These are phyloP conservation scores for Rousettus leschenaultii DNA, from an alignment of 2,113 vertebrate genomes.

Conservation along the genomic window DNA sequence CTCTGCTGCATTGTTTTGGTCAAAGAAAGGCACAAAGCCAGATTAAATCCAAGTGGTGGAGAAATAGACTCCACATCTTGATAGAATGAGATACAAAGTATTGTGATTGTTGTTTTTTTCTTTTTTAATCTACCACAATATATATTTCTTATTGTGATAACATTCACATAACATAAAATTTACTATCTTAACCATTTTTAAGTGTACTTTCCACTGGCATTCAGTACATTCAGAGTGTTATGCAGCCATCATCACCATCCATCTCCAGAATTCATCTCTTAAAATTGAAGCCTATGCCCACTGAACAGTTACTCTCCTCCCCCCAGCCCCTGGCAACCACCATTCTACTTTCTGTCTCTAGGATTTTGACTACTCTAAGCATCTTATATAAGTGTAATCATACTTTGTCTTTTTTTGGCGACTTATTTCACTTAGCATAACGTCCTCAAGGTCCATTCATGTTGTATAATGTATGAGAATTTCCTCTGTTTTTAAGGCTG, in stretches of 20 bases:
- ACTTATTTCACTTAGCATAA: not conserved
- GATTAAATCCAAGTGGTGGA: not conserved
- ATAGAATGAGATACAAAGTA: not conserved
- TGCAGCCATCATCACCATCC: not conserved
- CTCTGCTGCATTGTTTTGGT: not conserved
- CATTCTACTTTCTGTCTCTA: not conserved
- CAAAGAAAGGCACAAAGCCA: not conserved
- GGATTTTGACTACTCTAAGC: not conserved
- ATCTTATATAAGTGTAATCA: not conserved
- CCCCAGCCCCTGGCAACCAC: not conserved
- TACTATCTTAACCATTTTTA: not conserved
- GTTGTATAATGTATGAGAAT: not conserved
- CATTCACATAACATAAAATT: not conserved
- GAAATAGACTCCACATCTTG: not conserved
- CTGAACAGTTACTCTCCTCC: not conserved
- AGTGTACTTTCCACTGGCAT: not conserved
- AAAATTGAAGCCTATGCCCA: not conserved
- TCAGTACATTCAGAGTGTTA: not conserved
- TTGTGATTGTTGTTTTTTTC: not conserved
- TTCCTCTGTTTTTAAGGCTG: not conserved
- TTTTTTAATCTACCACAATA: not conserved
- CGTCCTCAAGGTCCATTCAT: not conserved
- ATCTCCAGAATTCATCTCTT: not conserved
- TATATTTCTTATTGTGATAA: not conserved
- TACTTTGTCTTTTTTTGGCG: not conserved